Evolutionary conservation across 2,888 invertebrate species (phyloP), one percentile per base, ranked within the genome.

Genomic region (Phragmatobia fuliginosa): DNA sequence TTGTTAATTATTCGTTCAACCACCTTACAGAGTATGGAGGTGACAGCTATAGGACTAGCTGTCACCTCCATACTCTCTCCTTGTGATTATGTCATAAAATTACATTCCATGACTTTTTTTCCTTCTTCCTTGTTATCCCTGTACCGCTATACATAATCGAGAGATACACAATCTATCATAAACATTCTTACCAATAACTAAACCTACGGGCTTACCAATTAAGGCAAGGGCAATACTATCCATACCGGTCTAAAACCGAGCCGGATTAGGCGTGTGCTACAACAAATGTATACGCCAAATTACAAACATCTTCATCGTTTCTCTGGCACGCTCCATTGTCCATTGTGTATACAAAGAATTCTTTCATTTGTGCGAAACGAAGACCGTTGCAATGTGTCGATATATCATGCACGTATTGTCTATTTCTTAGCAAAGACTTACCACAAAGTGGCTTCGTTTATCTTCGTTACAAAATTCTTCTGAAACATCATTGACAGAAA

Each of bases 261-360:
- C 38, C 66, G 66, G 56, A 66, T 31, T 61, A 67, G 45, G 33
- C 18, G 56, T 56, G 28, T 16, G 21, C 28, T 45, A 28, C 56
- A 52, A 28, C 56, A 52, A 41, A 62, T 56, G 38, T 70, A 49
- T 62, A 28, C 10, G 28, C 21, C 31, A 65, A 59, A 61, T 63
- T 70, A 76, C 68, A 74, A 74, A 70, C 81, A 83, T 79, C 79
- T 78, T 75, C 72, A 77, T 78, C 71, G 76, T 68, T 75, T 75
- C 78, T 74, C 70, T 76, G 75, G 84, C 87, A 86, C 86, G 85
- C 85, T 85, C 89, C 90, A 92, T 92, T 93, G 92, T 92, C 86
- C 91, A 92, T 92, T 93, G 91, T 92, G 79, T 82, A 64, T 84
- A 81, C 81, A 85, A 90, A 88, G 89, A 91, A 91, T 88, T 90